Evolutionary conservation across 2,113 vertebrate genomes (phyloP), one percentile per base, ranked within the genome.

Genomic region (Gymnarchus niloticus): DNA sequence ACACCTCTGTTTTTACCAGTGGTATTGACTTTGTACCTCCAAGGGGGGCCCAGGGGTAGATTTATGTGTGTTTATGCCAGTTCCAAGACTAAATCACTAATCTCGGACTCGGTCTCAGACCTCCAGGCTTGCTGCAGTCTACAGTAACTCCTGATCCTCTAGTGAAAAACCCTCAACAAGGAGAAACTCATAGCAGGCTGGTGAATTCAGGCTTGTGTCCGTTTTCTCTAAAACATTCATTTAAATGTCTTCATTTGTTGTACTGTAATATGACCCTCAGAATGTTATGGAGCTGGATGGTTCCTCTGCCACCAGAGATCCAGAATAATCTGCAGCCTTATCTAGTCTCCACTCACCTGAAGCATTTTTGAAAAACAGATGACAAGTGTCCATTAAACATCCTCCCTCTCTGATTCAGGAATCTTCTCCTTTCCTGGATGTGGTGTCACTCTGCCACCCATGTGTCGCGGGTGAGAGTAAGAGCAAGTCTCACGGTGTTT

Each of bases 361-460:
- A 65, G 25, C 25, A 65, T 65, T n/a, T n/a, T n/a, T 65, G 33
- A 28, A 61, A 61, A 7, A 12, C 9, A 61, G 12, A 61, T n/a
- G 33, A 33, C 59, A 61, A 65, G n/a, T 65, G 25, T 33, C n/a
- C 10, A 12, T 65, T 33, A 28, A 28, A 28, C 87, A 88, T 93
- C 86, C 92, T 88, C 94, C 14, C 93, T 33, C 59, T 65, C 59
- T 65, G n/a, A 54, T 54, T 93, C 48, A 94, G 99, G 98, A 93
- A 99, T 99, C 92, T 99, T 99, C 95, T 99, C 98, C 86, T 99
- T n/a, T 99, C 93, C 94, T 99, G 94, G 98, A 99, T 91, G 97
- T 99, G 92, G 98, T 99, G 91, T 99, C 98, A 86, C 95, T 99
- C 87, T 99, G 98, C 94, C 91, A 98, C 98, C 91, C 98, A 99